Evolutionary conservation across 1,140 invertebrate genomes (phyloP).

Genomic region (Cyphomyrmex costatus): DNA sequence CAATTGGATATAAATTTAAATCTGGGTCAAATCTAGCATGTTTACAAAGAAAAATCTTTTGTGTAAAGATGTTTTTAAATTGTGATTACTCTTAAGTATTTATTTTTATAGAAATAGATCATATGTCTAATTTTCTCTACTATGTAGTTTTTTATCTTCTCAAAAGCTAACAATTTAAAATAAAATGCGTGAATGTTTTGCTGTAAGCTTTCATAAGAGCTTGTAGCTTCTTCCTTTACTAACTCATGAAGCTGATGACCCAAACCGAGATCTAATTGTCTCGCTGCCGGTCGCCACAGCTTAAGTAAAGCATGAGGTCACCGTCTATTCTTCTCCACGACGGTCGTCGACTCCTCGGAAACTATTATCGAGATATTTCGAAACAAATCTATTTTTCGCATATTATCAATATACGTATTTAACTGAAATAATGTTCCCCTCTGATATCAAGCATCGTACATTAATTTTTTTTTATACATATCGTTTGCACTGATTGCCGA

Average conservation of each 20-base stretch:
- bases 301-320: conserved; percentile 82
- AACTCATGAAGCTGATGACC: conserved; percentile 71
- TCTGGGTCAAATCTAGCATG: conserved; percentile 61
- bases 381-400: conserved; percentile 37
- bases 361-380: conserved; percentile 56
- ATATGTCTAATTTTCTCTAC: not conserved
- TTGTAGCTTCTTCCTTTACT: conserved; percentile 55
- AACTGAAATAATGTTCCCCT: not conserved
- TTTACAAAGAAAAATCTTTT: conserved; percentile 1
- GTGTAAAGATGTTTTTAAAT: not conserved
- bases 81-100: not conserved
- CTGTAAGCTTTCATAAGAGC: not conserved
- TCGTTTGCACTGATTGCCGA: not conserved
- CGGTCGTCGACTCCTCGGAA: conserved; percentile 79
- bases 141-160: not conserved
- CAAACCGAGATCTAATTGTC: conserved; percentile 79
- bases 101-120: not conserved
- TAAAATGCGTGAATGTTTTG: conserved; percentile 7
- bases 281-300: conserved; percentile 71
- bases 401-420: conserved; percentile 8
- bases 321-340: conserved; percentile 77
- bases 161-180: not conserved
- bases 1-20: conserved; percentile 61
- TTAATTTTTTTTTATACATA: too few relatives aligned
- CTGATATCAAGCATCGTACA: not conserved